Evolutionary conservation across 2,113 vertebrate species (phyloP).

Genomic region (Mesoclemmys tuberculata): DNA sequence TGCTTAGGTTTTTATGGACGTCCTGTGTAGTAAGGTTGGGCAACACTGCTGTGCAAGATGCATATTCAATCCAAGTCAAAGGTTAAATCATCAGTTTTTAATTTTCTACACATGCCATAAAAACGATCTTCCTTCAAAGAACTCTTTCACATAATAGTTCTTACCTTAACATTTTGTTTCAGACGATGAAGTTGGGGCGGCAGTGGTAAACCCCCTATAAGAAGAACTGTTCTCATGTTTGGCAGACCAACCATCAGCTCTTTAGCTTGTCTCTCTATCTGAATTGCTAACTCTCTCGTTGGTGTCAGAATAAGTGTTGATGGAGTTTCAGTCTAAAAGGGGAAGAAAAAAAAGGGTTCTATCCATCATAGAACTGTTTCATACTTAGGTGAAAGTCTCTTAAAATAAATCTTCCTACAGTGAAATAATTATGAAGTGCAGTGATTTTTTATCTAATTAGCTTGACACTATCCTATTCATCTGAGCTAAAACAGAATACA

Average conservation of each 20-base stretch:
- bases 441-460: not conserved
- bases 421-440: not conserved
- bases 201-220: constrained; percentile 93
- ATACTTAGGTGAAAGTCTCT: not conserved
- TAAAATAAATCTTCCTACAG: not conserved
- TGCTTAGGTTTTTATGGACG: not conserved
- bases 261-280: constrained; percentile 94
- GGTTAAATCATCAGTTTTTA: not conserved
- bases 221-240: constrained; percentile 91
- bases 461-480: not conserved
- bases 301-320: constrained; percentile 90
- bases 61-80: rapidly evolving
- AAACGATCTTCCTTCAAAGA: rapidly evolving
- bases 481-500: not conserved
- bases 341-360: not conserved
- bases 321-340: constrained; percentile 74
- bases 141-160: rapidly evolving
- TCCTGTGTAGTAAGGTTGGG: not conserved
- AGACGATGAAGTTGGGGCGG: constrained; percentile 94
- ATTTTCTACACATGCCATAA: rapidly evolving
- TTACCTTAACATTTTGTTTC: constrained; percentile 91
- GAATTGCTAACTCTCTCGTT: constrained; percentile 94
- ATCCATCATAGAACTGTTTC: not conserved
- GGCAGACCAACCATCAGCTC: constrained; percentile 90
- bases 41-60: not conserved